A percentile compares a stretch with the other conserved stretches of the same genome.
These are phyloP conservation scores for Drymonia ruficornis DNA, from an alignment of 2,888 invertebrate species.

Conservation along the genomic window DNA sequence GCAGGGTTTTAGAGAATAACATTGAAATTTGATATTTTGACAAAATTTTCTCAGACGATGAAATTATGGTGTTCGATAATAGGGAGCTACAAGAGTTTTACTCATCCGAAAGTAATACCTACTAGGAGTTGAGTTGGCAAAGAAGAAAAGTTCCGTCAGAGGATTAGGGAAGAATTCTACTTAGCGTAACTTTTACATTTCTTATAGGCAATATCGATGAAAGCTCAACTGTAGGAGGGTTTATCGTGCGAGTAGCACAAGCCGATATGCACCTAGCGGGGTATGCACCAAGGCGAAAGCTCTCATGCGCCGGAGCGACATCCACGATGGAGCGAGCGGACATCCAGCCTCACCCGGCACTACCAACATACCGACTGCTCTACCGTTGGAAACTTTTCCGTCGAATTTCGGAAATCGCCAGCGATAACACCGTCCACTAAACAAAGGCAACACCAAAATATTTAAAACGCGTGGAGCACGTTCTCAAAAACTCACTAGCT, in stretches of 20 bases:
- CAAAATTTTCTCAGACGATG: not conserved
- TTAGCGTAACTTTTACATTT: constrained; percentile 70
- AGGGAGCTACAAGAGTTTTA: not conserved
- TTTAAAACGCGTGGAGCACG: constrained; percentile 47
- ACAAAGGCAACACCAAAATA: constrained; percentile 55
- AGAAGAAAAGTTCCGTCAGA: constrained; percentile 57
- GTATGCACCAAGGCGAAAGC: constrained; percentile 65
- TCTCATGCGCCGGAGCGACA: constrained; percentile 63
- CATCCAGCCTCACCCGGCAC: constrained; percentile 45
- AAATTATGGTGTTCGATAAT: not conserved
- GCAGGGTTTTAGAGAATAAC: not conserved
- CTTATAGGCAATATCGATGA: constrained; percentile 64
- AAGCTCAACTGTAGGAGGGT: constrained; percentile 61
- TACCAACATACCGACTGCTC: constrained; percentile 64
- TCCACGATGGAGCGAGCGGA: constrained; percentile 58
- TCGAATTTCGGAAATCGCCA: constrained; percentile 80
- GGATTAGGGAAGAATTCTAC: constrained; percentile 68
- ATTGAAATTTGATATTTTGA: not conserved
- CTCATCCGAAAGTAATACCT: constrained; percentile 37
- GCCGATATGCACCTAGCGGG: constrained; percentile 50
- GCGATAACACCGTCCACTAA: constrained; percentile 60
- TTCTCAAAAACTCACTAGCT: constrained; percentile 63
- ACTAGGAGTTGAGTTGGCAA: constrained; percentile 49
- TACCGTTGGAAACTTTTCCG: constrained; percentile 64
- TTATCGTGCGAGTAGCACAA: constrained; percentile 53